phyloP scores from a whole-genome alignment of 2,113 vertebrate genomes.

The Mustelus asterias region DNA sequence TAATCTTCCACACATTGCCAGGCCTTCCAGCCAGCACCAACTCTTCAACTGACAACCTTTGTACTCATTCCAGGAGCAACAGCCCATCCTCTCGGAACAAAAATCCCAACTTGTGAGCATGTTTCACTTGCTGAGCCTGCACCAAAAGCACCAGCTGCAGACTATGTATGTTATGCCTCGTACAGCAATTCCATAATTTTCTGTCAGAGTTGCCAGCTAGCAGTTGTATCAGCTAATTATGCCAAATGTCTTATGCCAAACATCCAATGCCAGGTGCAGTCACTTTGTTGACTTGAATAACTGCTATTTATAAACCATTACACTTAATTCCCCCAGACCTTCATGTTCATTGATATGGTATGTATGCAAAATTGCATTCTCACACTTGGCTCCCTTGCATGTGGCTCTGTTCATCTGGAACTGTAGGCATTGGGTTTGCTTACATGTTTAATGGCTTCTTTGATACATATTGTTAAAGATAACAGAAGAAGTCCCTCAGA shows the following conservation, averaged over 20 bases:
- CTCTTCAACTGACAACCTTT: no score
- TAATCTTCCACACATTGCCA: no score
- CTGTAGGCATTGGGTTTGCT: background rate
- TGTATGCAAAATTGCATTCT: background rate
- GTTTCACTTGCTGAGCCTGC: background rate
- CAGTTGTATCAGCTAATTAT: background rate
- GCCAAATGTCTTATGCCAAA: background rate
- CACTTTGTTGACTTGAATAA: background rate
- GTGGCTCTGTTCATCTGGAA: background rate
- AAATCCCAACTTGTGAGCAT: no score
- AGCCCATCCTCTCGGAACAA: no score
- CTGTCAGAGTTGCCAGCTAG: background rate
- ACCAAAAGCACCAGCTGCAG: background rate
- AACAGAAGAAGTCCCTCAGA: background rate
- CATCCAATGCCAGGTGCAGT: background rate
- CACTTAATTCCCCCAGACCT: background rate
- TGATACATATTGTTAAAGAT: background rate
- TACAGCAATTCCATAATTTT: background rate
- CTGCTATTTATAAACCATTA: conserved; percentile 5
- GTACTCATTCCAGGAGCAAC: no score
- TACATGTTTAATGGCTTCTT: background rate
- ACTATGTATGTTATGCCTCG: background rate
- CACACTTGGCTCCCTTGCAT: background rate
- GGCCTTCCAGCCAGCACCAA: no score
- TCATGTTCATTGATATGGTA: background rate